A percentile compares a stretch with the other conserved stretches of the same genome.
Conservation (phyloP, 2,797 vertebrate species). For the Fistularia commersonii region DNA sequence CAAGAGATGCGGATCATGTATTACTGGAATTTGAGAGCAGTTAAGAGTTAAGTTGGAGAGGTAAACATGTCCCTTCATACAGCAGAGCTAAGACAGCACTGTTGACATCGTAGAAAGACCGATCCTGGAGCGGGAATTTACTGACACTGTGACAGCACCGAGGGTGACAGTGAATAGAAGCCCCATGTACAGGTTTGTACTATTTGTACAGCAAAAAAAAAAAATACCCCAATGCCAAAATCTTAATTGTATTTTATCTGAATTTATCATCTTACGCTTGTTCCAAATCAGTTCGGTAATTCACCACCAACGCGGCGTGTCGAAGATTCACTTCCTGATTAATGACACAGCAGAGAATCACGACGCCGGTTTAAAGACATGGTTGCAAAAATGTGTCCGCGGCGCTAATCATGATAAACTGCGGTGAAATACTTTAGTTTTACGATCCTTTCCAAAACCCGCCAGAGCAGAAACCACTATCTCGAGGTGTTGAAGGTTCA, state of each 20-base stretch:
- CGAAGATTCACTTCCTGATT: slow-evolving; percentile 20
- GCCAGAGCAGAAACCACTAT: no score
- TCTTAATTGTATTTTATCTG: not conserved
- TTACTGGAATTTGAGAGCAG: slow-evolving; percentile 14
- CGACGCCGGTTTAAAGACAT: slow-evolving; percentile 10
- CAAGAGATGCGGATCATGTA: not conserved
- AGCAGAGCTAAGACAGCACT: slow-evolving; percentile 17
- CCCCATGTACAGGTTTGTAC: slow-evolving; percentile 18
- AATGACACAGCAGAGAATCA: not conserved
- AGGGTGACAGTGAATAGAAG: slow-evolving; percentile 24
- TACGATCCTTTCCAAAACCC: no score
- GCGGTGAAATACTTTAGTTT: no score
- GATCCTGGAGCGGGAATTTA: slow-evolving; percentile 45
- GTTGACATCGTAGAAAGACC: slow-evolving; percentile 31
- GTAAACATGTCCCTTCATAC: slow-evolving; percentile 17
- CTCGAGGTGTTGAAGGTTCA: no score
- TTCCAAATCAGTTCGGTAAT: slow-evolving; percentile 15
- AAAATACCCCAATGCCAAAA: slow-evolving; percentile 19
- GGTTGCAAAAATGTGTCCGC: not conserved
- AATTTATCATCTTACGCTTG: not conserved
- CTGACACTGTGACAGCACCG: slow-evolving; percentile 32
- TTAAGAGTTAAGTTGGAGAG: slow-evolving; percentile 24
- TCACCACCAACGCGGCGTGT: slow-evolving; percentile 5
- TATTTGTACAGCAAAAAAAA: slow-evolving; percentile 9
- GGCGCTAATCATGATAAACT: no score